Evolutionary conservation across 2,888 invertebrate species (phyloP).

Genomic region (Drosophila merina): DNA sequence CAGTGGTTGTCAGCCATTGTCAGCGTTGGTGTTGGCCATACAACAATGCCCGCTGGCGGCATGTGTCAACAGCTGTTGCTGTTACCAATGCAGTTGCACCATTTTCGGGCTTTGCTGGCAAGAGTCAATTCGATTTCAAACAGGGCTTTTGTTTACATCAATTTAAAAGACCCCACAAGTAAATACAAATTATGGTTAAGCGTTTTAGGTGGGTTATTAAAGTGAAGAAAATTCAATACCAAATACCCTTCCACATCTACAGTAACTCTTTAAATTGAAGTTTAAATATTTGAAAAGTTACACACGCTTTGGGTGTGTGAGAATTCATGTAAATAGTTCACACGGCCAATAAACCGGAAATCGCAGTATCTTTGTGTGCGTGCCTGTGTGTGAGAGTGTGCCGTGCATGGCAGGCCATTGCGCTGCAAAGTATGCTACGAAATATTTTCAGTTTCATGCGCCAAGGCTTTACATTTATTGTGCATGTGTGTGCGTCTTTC

Average conservation of each 20-base stretch:
- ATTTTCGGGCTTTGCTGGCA: slow-evolving; percentile 54
- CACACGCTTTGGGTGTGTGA: slow-evolving; percentile 56
- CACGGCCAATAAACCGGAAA: slow-evolving; percentile 70
- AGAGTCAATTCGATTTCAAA: slow-evolving; percentile 73
- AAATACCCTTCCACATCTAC: too few relatives aligned
- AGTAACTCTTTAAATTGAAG: background rate
- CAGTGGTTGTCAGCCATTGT: slow-evolving; percentile 37
- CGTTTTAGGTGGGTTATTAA: background rate
- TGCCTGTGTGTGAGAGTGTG: slow-evolving; percentile 61
- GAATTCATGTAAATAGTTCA: slow-evolving; percentile 64
- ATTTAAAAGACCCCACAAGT: background rate
- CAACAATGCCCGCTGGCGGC: slow-evolving; percentile 63
- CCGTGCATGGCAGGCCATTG: slow-evolving; percentile 57
- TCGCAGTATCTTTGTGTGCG: slow-evolving; percentile 28
- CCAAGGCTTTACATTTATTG: slow-evolving; percentile 71
- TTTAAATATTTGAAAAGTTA: slow-evolving; percentile 45
- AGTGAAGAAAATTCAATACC: background rate
- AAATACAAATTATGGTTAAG: background rate
- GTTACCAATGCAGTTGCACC: slow-evolving; percentile 52
- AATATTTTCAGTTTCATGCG: slow-evolving; percentile 75
- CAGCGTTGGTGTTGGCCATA: slow-evolving; percentile 40
- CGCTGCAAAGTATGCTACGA: slow-evolving; percentile 70
- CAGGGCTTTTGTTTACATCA: background rate
- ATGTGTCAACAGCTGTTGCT: slow-evolving; percentile 69
- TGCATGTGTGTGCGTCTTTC: slow-evolving; percentile 44